Conservation (phyloP, 1,140 invertebrate genomes). For the Drosophila neocordata region DNA sequence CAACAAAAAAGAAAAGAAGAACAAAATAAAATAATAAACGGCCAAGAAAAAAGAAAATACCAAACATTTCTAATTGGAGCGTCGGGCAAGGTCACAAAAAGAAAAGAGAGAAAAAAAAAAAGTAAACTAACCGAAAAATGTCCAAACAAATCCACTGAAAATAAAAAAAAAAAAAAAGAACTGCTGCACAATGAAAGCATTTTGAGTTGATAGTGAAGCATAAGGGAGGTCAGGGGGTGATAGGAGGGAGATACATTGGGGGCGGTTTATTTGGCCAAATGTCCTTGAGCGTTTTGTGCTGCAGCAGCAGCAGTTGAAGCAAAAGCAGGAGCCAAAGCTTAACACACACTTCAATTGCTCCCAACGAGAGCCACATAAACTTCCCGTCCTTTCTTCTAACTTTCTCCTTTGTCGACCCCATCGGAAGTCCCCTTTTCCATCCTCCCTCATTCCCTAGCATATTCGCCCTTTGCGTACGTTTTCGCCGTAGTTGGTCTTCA, state of each 20-base stretch:
- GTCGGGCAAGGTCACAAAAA: constrained; percentile 57
- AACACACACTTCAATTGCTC: constrained; percentile 72
- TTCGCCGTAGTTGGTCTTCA: constrained; percentile 35
- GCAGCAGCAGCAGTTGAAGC: background rate
- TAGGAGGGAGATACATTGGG: constrained; percentile 6
- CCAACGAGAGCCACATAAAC: constrained; percentile 76
- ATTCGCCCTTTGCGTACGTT: background rate
- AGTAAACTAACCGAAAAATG: constrained; percentile 57
- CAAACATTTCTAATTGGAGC: constrained; percentile 63
- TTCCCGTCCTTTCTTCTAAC: constrained; percentile 40
- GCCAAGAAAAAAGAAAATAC: constrained; percentile 43
- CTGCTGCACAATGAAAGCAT: constrained; percentile 74
- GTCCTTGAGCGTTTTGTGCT: constrained; percentile 74
- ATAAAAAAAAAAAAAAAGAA: constrained; percentile 40
- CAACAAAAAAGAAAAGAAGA: constrained; percentile 44
- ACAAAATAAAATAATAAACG: constrained; percentile 35
- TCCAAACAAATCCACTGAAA: constrained; percentile 72
- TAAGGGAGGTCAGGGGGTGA: constrained; percentile 26
- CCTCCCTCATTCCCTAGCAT: background rate
- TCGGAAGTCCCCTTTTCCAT: background rate
- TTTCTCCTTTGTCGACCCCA: background rate
- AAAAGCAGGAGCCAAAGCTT: constrained; percentile 51
- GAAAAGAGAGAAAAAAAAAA: background rate
- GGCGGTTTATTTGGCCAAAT: constrained; percentile 43
- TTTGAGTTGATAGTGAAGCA: constrained; percentile 31